Percentiles rank a stretch among this genome's conserved stretches.
Conservation (phyloP, 1,140 invertebrate genomes). For the Zaprionus lachaisei region DNA sequence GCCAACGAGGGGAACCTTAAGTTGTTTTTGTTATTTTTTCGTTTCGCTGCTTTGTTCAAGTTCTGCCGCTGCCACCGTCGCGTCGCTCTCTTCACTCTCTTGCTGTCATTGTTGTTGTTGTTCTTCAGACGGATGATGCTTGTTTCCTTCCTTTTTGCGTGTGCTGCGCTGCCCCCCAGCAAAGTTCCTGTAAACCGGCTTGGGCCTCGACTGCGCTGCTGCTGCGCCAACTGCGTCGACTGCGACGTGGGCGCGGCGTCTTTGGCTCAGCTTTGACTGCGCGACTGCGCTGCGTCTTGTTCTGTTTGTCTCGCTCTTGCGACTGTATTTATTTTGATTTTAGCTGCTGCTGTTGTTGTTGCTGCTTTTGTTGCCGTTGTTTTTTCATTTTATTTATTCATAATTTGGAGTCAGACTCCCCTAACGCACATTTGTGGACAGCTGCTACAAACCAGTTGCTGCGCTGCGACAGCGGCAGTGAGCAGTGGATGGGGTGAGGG, state of each 20-base stretch:
- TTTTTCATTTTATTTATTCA: conserved; percentile 70
- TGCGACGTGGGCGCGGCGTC: conserved; percentile 72
- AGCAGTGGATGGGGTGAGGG: too few relatives aligned
- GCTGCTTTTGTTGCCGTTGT: conserved; percentile 16
- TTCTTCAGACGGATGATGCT: conserved; percentile 45
- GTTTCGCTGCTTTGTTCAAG: conserved; percentile 45
- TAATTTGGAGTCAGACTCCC: conserved; percentile 65
- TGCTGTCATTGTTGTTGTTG: conserved; percentile 33
- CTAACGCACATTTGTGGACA: conserved; percentile 76
- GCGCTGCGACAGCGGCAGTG: conserved; percentile 18
- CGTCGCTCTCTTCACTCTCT: conserved; percentile 4
- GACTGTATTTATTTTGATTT: conserved; percentile 74
- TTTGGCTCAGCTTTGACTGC: conserved; percentile 28
- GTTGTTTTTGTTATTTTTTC: conserved; percentile 46
- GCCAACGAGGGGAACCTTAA: conserved; percentile 34
- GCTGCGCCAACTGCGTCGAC: conserved; percentile 22
- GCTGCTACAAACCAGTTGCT: conserved; percentile 65
- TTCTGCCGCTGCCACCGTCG: conserved; percentile 28
- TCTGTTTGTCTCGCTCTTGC: conserved; percentile 47
- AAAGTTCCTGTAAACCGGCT: conserved; percentile 79
- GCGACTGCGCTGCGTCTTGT: conserved; percentile 12
- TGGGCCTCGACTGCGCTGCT: conserved; percentile 11
- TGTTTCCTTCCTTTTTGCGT: conserved; percentile 78
- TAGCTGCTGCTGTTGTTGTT: conserved; percentile 37
- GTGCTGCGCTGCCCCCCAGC: conserved; percentile 34